Base-by-base conservation (phyloP, 2,888 invertebrate genomes). In the Caenorhabditis panamensis region DNA sequence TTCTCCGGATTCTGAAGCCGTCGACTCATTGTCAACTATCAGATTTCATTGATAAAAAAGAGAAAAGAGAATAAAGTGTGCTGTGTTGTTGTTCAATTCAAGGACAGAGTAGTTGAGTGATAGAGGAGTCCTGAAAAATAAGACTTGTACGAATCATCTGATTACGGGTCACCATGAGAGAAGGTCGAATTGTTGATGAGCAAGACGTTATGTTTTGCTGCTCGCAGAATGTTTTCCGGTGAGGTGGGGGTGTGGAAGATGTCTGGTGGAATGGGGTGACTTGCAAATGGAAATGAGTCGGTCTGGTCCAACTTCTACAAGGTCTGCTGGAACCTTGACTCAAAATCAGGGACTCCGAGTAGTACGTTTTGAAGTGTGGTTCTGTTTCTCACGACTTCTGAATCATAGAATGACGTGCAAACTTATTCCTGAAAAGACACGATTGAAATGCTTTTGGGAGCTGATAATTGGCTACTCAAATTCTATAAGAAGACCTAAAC, bases 1-100 rank as follows among this genome's bases (percentile, higher is more conserved):
- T 75, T 75, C 18, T 59, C 75, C 16, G 73, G 73, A 44, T 58
- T 73, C 53, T 61, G 28, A 61, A 58, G 47, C 28, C 56, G 62
- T 41, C 41, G 41, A 13, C 13, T 41, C 31, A 31, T n/a, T n/a
- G 31, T 31, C 41, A 58, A 72, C 56, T 56, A 63, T 56, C 63
- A 41, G 41, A 41, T 3, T 9, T 41, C 16, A 41, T 41, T 41
- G 41, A 41, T 41, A 41, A 41, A 41, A 13, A 41, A 20, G 24
- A 53, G 47, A 47, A 47, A 18, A 47, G 47, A 47, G 18, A 47
- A 47, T 47, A 47, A 47, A 47, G 47, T 47, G 47, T 47, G 47
- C 47, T 47, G 47, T 47, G n/a, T 47, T 47, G 47, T 66, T 66
- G 66, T 26, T 54, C 18, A 64, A 13, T 36, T 53, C 8, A n/a